Evolutionary conservation across 1,140 invertebrate species (phyloP).

Genomic region (Oreohelix idahoensis): DNA sequence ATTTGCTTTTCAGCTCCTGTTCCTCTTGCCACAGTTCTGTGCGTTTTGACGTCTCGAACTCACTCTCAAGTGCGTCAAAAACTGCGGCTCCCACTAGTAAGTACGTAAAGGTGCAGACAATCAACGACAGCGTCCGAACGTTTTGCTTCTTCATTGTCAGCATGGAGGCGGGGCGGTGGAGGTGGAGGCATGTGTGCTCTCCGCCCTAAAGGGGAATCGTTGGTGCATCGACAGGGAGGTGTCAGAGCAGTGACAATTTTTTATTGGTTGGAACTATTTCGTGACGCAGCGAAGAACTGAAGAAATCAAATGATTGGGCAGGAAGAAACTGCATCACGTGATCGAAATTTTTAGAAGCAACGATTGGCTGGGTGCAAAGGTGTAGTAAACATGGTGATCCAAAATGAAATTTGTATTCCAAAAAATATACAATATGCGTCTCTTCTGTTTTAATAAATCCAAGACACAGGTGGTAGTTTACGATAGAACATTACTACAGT

Average conservation of each 20-base stretch:
- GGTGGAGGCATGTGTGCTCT: slow-evolving; percentile 39
- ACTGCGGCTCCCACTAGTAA: slow-evolving; percentile 98
- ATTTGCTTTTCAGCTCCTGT: slow-evolving; percentile 86
- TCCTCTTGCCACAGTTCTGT: slow-evolving; percentile 84
- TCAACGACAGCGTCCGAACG: slow-evolving; percentile 96
- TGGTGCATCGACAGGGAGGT: background rate
- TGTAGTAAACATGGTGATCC: background rate
- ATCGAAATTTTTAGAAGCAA: background rate
- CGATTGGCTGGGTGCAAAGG: background rate
- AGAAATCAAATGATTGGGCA: background rate
- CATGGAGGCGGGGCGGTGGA: slow-evolving; percentile 30
- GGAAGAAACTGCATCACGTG: background rate
- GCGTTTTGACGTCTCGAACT: slow-evolving; percentile 91
- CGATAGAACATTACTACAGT: too few species aligned
- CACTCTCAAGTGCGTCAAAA: slow-evolving; percentile 98
- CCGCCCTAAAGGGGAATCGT: slow-evolving; percentile 28
- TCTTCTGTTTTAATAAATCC: too few species aligned
- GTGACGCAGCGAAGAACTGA: background rate
- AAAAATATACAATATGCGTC: too few species aligned
- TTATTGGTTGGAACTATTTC: background rate
- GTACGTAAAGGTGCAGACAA: slow-evolving; percentile 99
- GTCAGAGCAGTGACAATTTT: background rate
- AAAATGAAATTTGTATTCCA: background rate
- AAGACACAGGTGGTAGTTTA: too few species aligned
- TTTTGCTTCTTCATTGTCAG: slow-evolving; percentile 92